Evolutionary conservation across 2,888 invertebrate genomes (phyloP), one percentile per base, ranked within the genome.

Genomic region (Torymus tubicola): DNA sequence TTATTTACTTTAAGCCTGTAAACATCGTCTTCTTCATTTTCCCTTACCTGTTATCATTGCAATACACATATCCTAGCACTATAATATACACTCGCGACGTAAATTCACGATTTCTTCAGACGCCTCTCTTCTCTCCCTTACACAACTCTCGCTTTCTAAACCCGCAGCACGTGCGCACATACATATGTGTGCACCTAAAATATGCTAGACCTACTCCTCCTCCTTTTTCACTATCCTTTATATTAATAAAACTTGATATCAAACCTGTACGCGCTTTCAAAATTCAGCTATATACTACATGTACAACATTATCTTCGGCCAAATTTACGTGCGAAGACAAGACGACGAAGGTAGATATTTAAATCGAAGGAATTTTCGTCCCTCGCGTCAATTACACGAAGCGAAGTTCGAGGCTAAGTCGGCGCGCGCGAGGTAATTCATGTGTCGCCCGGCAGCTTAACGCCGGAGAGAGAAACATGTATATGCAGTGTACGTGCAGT

Each of bases 361-460:
- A 58, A 68, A 68, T 68, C 42, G 50, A 12, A 50, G 57, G 53
- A 64, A 77, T 58, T 70, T 77, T 76, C 69, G 61, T 69, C 63
- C n/a, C 13, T 1, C 55, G 3, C 55, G 69, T 55, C 63, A 76
- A 76, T 76, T 76, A 69, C 63, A 50, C 42, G 21, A 18, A 16
- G 63, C 24, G 4, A 61, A 11, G 57, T 61, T 18, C 42, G 42
- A 42, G 42, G 42, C 42, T 42, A 42, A 42, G 42, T 42, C 42
- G 42, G 10, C 42, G 42, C 42, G 14, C 18, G 16, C 52, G 55
- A 55, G 64, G 68, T 63, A 76, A 76, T 76, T 76, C 76, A 50
- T n/a, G 76, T 50, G 76, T 63, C 69, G 31, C 52, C 4, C 21
- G 21, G 21, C 21, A 21, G 21, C 21, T 21, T 21, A 21, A 21